Base-by-base conservation (phyloP, 2,797 vertebrate genomes). In the Echeneis naucrates region DNA sequence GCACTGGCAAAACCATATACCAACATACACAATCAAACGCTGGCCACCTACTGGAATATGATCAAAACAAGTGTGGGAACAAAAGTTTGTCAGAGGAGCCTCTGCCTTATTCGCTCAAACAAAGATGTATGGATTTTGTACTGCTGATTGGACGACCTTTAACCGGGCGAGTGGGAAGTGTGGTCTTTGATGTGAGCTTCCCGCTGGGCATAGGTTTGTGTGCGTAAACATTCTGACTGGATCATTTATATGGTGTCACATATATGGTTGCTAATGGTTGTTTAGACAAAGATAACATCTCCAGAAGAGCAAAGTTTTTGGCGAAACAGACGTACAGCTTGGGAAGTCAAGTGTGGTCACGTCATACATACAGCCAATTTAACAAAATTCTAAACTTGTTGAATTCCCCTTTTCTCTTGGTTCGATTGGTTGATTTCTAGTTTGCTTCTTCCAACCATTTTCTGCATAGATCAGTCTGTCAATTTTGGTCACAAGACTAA, bases 1-100 rank as follows among this genome's bases (percentile, higher is more conserved):
- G 48, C 59, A 64, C 66, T 84, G 80, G 81, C 80, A 86, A 68
- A 82, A 71, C 76, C 60, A 70, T 53, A 80, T 32, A 77, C 57
- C 80, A 62, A 79, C 72, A 82, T 54, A 72, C 19, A 50, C 50
- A 84, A 82, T 77, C 67, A 87, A 88, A 78, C 40, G n/a, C 59
- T 35, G 63, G 77, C 80, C 79, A 83, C 70, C 80, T 76, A 70
- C 77, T 61, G 54, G 65, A 77, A 65, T 81, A 68, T 75, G 74
- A 90, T 86, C 66, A 87, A 83, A 83, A 84, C 68, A 68, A 80
- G 55, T 66, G 76, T 87, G 40, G 78, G 75, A 80, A 82, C 66
- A 74, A 23, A 82, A 89, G 73, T 88, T 82, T 55, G 71, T 54
- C 52, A 44, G 72, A 65, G 38, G 44, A 77, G 33, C 27, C 68